These are phyloP conservation scores for Lipotes vexillifer DNA, from an alignment of 2,113 vertebrate species.

Conservation along the genomic window DNA sequence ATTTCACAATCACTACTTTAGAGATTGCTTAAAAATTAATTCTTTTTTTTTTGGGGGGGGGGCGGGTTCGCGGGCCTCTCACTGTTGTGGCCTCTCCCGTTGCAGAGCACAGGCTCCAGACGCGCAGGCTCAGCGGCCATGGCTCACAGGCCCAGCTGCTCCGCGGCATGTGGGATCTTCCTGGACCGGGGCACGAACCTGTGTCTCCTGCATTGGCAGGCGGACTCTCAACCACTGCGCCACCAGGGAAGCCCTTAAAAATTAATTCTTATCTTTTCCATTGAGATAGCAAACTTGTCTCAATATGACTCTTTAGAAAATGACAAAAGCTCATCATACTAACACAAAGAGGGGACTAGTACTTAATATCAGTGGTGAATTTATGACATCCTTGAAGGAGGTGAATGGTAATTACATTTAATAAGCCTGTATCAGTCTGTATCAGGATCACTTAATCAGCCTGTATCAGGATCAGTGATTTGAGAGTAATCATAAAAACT, in stretches of 20 bases:
- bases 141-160: too few species aligned
- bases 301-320: slow-evolving; percentile 29
- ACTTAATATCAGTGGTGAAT: not conserved
- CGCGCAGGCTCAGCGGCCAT: too few species aligned
- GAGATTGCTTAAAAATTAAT: slow-evolving; percentile 17
- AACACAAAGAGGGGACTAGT: not conserved
- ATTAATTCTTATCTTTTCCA: slow-evolving; percentile 8
- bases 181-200: too few species aligned
- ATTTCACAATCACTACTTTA: not conserved
- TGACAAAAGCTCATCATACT: not conserved
- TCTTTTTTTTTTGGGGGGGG: not conserved
- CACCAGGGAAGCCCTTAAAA: not conserved
- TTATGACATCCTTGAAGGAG: not conserved
- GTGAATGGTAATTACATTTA: not conserved
- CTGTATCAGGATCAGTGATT: not conserved
- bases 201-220: too few species aligned
- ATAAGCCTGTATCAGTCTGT: not conserved
- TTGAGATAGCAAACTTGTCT: not conserved
- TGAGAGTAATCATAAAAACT: not conserved
- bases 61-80: too few species aligned
- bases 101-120: too few species aligned
- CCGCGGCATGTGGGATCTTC: too few species aligned
- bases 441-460: too few species aligned
- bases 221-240: too few species aligned
- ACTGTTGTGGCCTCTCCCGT: too few species aligned